These are phyloP conservation scores for Rotaria sp. DNA, from an alignment of 2,888 invertebrate species.

Conservation along the genomic window DNA sequence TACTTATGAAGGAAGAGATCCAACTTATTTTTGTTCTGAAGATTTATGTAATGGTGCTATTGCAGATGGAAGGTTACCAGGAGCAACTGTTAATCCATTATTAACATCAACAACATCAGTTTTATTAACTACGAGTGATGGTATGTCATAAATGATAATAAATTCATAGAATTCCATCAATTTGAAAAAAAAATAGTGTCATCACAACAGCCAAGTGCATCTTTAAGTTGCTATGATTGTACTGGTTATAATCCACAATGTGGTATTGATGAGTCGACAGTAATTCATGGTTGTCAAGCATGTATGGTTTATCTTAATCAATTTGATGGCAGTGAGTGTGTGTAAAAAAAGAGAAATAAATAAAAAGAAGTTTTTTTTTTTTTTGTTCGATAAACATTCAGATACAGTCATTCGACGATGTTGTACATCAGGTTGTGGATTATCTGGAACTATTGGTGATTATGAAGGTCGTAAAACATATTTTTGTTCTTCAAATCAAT, in stretches of 20 bases:
- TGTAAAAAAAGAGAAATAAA: background rate
- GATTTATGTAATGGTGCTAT: background rate
- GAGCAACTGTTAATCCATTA: background rate
- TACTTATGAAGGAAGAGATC: background rate
- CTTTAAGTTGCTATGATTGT: background rate
- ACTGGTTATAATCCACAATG: background rate
- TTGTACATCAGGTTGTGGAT: background rate
- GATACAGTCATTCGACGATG: background rate
- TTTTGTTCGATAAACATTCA: background rate
- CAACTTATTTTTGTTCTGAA: background rate
- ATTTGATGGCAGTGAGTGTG: background rate
- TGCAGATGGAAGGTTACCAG: background rate
- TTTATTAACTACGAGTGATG: background rate
- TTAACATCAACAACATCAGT: no score
- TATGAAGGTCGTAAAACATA: background rate
- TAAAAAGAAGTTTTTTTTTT: background rate
- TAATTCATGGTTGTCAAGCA: background rate
- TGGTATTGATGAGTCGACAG: background rate
- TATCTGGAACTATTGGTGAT: background rate
- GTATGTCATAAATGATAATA: background rate
- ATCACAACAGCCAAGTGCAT: no score
- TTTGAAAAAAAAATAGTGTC: no score
- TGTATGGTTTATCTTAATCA: background rate
- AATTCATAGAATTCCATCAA: no score
- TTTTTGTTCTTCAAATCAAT: background rate